phyloP scores from a whole-genome alignment of 2,113 vertebrate species.

The Ovis canadensis region DNA sequence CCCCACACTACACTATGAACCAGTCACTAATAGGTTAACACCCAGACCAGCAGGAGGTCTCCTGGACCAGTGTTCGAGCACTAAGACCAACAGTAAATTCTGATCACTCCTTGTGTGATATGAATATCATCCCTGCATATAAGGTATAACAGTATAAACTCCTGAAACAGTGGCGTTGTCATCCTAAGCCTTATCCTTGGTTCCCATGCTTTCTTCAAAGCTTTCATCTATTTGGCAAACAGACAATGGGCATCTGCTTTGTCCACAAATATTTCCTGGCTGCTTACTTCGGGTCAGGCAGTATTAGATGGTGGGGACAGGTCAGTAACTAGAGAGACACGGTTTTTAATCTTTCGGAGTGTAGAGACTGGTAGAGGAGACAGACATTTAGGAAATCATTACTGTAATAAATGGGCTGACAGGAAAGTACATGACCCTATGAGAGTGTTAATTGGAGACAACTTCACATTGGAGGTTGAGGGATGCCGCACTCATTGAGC shows the following conservation, averaged over 20 bases:
- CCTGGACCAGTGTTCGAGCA: background rate
- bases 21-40: background rate
- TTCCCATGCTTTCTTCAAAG: background rate
- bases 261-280: background rate
- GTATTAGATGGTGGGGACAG: background rate
- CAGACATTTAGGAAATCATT: conserved; percentile 45
- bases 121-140: background rate
- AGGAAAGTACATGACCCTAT: conserved; percentile 26
- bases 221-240: background rate
- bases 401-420: conserved; percentile 40
- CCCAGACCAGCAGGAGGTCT: background rate
- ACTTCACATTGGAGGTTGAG: conserved; percentile 9
- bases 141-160: background rate
- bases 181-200: background rate
- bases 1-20: background rate
- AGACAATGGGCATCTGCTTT: background rate
- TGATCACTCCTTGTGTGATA: background rate
- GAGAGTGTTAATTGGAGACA: conserved; percentile 44
- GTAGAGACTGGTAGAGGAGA: conserved; percentile 2
- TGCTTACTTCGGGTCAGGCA: background rate
- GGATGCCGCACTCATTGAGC: conserved; percentile 33
- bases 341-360: background rate
- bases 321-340: background rate
- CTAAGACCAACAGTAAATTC: background rate
- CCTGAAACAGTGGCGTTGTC: background rate